These are phyloP conservation scores for Chauna torquata DNA, from an alignment of 2,113 vertebrate species.

Conservation along the genomic window DNA sequence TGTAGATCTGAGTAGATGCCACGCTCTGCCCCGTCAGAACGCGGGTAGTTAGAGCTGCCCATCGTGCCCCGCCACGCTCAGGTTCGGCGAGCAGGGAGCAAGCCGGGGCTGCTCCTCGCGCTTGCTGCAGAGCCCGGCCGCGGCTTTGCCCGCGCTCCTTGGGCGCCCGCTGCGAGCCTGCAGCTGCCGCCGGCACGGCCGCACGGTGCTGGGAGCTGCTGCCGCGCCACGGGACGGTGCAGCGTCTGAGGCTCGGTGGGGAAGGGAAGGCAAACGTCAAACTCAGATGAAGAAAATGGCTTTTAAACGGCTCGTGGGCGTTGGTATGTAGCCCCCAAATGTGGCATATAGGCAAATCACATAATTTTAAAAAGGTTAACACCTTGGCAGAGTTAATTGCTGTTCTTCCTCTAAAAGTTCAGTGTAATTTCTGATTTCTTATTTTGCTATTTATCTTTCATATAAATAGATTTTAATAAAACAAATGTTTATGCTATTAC, in stretches of 20 bases:
- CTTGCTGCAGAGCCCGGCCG: too few species aligned
- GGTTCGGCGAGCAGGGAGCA: too few species aligned
- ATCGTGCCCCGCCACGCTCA: not conserved
- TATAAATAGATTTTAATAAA: constrained; percentile 29
- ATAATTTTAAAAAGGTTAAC: not conserved
- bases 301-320: not conserved
- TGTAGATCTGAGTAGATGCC: not conserved
- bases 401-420: not conserved
- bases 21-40: not conserved
- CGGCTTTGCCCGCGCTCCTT: too few species aligned
- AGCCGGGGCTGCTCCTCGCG: too few species aligned
- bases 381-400: not conserved
- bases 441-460: not conserved
- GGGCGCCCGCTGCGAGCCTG: too few species aligned
- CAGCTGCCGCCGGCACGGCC: too few species aligned
- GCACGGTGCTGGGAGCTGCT: too few species aligned
- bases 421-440: not conserved
- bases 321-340: not conserved
- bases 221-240: not conserved
- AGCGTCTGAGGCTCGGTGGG: not conserved
- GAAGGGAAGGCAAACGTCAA: not conserved
- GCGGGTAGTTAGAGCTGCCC: not conserved
- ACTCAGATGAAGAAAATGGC: not conserved
- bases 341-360: not conserved
- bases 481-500: constrained; percentile 13